Base-by-base conservation (phyloP, 2,888 invertebrate species). In the Drosophila mercatorum region DNA sequence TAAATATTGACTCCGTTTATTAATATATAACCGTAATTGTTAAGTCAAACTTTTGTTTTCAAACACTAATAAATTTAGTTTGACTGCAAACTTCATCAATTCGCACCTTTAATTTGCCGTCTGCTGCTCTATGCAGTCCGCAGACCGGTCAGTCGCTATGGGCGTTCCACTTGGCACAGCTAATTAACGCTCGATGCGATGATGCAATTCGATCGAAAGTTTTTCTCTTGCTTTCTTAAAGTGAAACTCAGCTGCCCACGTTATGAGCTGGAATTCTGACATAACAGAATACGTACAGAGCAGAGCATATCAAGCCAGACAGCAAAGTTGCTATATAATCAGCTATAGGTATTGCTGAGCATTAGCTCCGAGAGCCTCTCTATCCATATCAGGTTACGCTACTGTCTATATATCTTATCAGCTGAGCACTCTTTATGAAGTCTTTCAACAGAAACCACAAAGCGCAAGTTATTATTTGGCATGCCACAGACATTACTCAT, bases 61-160 rank as follows among this genome's bases (percentile, higher is more conserved):
- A 49, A 22, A 44, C 22, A 38, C n/a, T 47, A 68, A 74, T 79
- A 60, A 66, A 51, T 65, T 41, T 57, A 71, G 53, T 69, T 72
- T 75, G 56, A 26, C 46, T 31, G 44, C 51, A 69, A 66, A 62
- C 69, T 68, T 84, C 73, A 87, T 81, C 77, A 88, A 83, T 74
- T 88, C 75, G 68, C 84, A 88, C 83, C 85, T 84, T 75, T 77
- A 62, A 72, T 79, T 87, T 71, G 69, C 58, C 36, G 17, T 17
- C 55, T 41, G 57, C 46, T 31, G 10, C 34, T 17, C 5, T 1
- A 22, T 34, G 49, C 26, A 34, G 28, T 4, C 7, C 34, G 17
- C 31, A 51, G 73, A 77, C 69, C 72, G 67, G 61, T 77, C 55
- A 56, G 47, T 34, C 31, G 26, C 69, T 58, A 59, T 51, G 47